phyloP scores from a whole-genome alignment of 2,888 invertebrate genomes.

The Apodemia mormo region DNA sequence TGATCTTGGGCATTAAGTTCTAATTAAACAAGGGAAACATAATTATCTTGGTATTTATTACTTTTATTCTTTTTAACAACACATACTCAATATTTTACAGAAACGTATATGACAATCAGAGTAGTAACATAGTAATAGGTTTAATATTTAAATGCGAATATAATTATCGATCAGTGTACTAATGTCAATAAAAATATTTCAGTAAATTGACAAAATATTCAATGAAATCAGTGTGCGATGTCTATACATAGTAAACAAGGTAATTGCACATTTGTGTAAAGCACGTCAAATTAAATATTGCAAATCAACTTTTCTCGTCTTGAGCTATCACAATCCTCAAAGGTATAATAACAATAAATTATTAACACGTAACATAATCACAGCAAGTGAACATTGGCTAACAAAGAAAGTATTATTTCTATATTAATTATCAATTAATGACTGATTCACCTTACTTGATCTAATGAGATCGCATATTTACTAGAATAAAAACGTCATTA shows the following conservation, averaged over 20 bases:
- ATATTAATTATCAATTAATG: conserved; percentile 74
- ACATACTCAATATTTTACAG: conserved; percentile 83
- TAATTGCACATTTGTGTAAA: conserved; percentile 58
- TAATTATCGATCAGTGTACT: conserved; percentile 59
- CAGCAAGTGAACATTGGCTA: conserved; percentile 80
- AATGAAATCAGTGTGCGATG: conserved; percentile 47
- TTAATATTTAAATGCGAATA: conserved; percentile 76
- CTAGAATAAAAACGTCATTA: conserved; percentile 74
- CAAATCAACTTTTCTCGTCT: conserved; percentile 70
- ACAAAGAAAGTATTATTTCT: conserved; percentile 76
- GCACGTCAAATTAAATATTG: conserved; percentile 59
- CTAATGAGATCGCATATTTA: conserved; percentile 78
- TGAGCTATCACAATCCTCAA: conserved; percentile 74
- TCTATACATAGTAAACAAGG: conserved; percentile 49
- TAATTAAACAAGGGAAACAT: conserved; percentile 42
- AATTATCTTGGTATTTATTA: conserved; percentile 74
- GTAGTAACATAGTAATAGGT: conserved; percentile 77
- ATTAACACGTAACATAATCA: conserved; percentile 79
- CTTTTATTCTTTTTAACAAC: conserved; percentile 83
- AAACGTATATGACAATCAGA: conserved; percentile 82
- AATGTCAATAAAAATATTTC: conserved; percentile 47
- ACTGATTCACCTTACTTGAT: conserved; percentile 77
- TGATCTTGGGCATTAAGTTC: not conserved
- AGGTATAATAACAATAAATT: conserved; percentile 67
- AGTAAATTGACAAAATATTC: conserved; percentile 41